phyloP scores from a whole-genome alignment of 1,140 invertebrate species.

The Chymomyza costata region DNA sequence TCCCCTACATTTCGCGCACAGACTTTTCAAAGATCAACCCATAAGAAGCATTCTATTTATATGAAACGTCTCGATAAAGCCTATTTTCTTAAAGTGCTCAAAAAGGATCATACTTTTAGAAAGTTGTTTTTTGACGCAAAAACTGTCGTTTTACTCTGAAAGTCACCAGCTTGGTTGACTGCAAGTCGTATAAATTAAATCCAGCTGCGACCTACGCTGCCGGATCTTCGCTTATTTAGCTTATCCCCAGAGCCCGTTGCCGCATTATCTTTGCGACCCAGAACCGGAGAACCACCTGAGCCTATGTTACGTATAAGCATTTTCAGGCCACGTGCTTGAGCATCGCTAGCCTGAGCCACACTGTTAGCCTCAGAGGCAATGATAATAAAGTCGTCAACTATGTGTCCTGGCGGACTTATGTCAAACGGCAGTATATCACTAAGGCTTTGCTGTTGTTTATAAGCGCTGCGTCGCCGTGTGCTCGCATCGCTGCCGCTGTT shows the following conservation, averaged over 20 bases:
- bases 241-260: slow-evolving; percentile 31
- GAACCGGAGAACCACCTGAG: slow-evolving; percentile 85
- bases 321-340: slow-evolving; percentile 83
- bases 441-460: slow-evolving; percentile 77
- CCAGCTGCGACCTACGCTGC: slow-evolving; percentile 72
- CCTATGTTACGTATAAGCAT: slow-evolving; percentile 87
- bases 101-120: neutral
- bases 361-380: slow-evolving; percentile 85
- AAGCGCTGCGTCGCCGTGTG: slow-evolving; percentile 76
- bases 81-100: too few relatives aligned
- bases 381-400: slow-evolving; percentile 95
- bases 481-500: slow-evolving; percentile 52
- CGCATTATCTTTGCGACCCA: slow-evolving; percentile 80
- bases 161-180: too few relatives aligned
- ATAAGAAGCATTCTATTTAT: too few relatives aligned
- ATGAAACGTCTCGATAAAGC: too few relatives aligned
- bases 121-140: too few relatives aligned
- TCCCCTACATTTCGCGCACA: too few relatives aligned
- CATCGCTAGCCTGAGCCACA: slow-evolving; percentile 75
- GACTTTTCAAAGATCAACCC: too few relatives aligned
- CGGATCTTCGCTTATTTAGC: slow-evolving; percentile 58
- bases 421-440: slow-evolving; percentile 78
- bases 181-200: slow-evolving; percentile 45
- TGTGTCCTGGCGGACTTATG: slow-evolving; percentile 82
- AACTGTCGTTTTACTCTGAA: too few relatives aligned